phyloP scores from a whole-genome alignment of 2,888 invertebrate species.

The Pinctada fucata region DNA sequence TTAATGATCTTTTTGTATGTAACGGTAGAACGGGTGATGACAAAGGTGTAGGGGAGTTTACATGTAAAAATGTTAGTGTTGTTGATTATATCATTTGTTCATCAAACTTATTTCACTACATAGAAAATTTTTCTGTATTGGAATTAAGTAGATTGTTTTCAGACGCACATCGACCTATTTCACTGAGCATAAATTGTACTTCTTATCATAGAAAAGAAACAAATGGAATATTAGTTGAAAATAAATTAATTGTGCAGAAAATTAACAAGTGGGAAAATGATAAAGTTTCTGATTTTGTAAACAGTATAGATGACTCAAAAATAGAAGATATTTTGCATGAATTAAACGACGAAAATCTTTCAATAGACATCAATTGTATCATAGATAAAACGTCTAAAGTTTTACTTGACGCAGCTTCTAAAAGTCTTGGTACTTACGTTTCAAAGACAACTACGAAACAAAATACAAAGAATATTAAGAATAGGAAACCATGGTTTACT shows the following conservation, averaged over 20 bases:
- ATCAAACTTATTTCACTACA: conserved; percentile 8
- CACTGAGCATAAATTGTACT: no score
- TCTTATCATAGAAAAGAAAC: no score
- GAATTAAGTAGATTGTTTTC: conserved; percentile 10
- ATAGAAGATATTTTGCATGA: no score
- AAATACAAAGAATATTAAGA: no score
- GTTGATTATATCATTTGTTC: no score
- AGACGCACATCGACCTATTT: no score
- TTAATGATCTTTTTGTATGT: conserved; percentile 1
- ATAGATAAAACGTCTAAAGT: neutral
- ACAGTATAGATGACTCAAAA: no score
- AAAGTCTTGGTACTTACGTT: no score
- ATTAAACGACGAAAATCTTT: neutral
- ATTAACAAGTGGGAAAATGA: neutral
- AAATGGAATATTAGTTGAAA: neutral
- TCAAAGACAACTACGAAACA: no score
- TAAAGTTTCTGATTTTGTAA: neutral
- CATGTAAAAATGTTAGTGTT: conserved; percentile 14
- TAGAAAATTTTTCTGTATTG: conserved; percentile 1
- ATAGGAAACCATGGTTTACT: conserved; percentile 22
- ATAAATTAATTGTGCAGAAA: neutral
- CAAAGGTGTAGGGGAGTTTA: conserved; percentile 1
- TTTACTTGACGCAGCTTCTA: neutral
- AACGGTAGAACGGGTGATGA: conserved; percentile 10
- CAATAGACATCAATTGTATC: conserved; percentile 1